A percentile compares a stretch with the other conserved stretches of the same genome.
These are phyloP conservation scores for Aptenodytes forsteri DNA, from an alignment of 2,113 vertebrate species.

Conservation along the genomic window DNA sequence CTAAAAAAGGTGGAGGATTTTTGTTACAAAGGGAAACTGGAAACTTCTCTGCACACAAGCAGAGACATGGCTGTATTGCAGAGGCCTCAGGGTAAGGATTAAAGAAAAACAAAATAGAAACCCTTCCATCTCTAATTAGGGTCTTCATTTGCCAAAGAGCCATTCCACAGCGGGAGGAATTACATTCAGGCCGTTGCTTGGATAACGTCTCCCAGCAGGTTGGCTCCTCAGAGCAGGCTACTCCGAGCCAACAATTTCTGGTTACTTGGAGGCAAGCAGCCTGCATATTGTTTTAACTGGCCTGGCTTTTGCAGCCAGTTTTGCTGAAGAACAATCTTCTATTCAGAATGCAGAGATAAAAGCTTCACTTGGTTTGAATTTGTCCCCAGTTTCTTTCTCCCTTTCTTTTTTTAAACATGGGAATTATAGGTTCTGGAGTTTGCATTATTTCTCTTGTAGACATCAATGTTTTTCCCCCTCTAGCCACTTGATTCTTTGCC, in stretches of 20 bases:
- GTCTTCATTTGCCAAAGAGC: conserved; percentile 82
- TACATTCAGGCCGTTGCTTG: conserved; percentile 77
- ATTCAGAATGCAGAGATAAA: conserved; percentile 76
- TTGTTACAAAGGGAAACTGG: conserved; percentile 81
- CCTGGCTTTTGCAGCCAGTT: conserved; percentile 74
- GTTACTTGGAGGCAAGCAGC: conserved; percentile 73
- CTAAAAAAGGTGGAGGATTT: conserved; percentile 63
- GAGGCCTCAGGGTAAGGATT: conserved; percentile 87
- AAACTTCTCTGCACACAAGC: conserved; percentile 83
- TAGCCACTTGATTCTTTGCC: conserved; percentile 65
- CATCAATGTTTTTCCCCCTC: conserved; percentile 64
- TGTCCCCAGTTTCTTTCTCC: conserved; percentile 50
- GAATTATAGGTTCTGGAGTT: conserved; percentile 76
- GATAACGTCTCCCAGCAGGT: conserved; percentile 80
- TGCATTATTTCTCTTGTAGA: conserved; percentile 72
- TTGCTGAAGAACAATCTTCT: conserved; percentile 75
- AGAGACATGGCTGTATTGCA: conserved; percentile 79
- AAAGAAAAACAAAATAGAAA: conserved; percentile 83
- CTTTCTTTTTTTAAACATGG: conserved; percentile 70
- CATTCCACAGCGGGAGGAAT: conserved; percentile 77
- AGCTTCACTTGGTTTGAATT: conserved; percentile 74
- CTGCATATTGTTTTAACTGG: conserved; percentile 78
- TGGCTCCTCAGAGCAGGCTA: conserved; percentile 66
- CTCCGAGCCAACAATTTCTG: conserved; percentile 76
- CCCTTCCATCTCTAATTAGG: conserved; percentile 82